Evolutionary conservation across 1,140 invertebrate species (phyloP).

Genomic region (Adelges cooleyi): DNA sequence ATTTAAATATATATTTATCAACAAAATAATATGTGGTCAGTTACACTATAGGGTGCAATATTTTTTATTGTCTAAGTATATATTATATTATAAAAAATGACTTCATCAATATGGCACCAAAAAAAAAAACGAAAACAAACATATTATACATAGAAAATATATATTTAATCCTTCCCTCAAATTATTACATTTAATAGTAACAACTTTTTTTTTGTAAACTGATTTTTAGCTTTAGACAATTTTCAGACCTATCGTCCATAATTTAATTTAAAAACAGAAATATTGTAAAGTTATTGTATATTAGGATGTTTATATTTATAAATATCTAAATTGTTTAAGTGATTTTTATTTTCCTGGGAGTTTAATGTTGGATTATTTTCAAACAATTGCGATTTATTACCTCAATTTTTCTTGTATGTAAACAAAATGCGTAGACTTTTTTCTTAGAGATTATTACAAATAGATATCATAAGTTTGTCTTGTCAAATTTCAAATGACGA

Average conservation of each 20-base stretch:
- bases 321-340: slow-evolving; percentile 24
- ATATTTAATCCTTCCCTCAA: neutral
- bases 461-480: slow-evolving; percentile 15
- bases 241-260: slow-evolving; percentile 7
- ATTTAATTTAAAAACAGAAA: neutral
- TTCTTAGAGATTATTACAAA: slow-evolving; percentile 6
- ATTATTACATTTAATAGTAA: neutral
- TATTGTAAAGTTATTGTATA: slow-evolving; percentile 20
- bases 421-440: slow-evolving; percentile 16
- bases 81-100: no score
- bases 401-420: slow-evolving; percentile 17
- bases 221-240: neutral
- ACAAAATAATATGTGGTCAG: slow-evolving; percentile 4
- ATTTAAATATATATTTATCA: slow-evolving; percentile 14
- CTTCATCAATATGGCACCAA: neutral
- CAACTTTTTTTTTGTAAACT: neutral
- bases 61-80: neutral
- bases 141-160: neutral
- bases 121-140: no score
- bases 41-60: slow-evolving; percentile 14
- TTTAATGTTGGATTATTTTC: neutral
- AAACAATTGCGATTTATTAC: slow-evolving; percentile 23
- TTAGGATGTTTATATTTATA: slow-evolving; percentile 25
- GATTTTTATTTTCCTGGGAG: slow-evolving; percentile 11
- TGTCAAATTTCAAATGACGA: slow-evolving; percentile 11